These are phyloP conservation scores for Taphrorychus bicolor DNA, from an alignment of 2,888 invertebrate genomes.

Conservation along the genomic window DNA sequence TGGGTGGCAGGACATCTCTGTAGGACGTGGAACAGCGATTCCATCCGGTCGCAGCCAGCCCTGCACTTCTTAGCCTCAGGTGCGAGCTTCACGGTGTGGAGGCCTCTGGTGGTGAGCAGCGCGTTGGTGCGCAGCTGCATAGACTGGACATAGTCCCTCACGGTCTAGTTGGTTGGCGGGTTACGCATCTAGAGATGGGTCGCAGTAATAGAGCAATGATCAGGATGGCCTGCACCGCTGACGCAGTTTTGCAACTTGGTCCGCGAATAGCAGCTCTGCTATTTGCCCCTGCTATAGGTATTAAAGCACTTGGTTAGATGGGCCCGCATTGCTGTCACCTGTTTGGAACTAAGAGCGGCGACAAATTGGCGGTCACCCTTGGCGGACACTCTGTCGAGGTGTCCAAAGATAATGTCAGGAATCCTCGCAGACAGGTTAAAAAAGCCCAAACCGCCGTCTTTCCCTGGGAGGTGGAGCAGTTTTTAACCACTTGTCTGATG, in stretches of 20 bases:
- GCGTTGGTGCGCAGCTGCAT: constrained; percentile 35
- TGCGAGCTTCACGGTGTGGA: constrained; percentile 17
- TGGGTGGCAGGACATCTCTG: constrained; percentile 37
- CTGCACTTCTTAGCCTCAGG: background rate
- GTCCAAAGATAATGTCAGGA: constrained; percentile 19
- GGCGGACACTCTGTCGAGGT: background rate
- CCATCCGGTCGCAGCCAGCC: constrained; percentile 17
- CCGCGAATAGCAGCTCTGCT: background rate
- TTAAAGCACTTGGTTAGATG: background rate
- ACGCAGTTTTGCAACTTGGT: background rate
- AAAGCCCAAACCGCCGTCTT: constrained; percentile 11
- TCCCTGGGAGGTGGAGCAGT: background rate
- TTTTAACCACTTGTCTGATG: constrained; percentile 3
- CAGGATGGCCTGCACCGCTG: constrained; percentile 16
- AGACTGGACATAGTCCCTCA: constrained; percentile 26
- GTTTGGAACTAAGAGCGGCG: background rate
- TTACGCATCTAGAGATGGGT: background rate
- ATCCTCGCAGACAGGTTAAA: constrained; percentile 7
- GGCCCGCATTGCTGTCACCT: background rate
- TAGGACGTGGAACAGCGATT: constrained; percentile 27
- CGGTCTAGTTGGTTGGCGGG: constrained; percentile 23
- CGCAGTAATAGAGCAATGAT: background rate
- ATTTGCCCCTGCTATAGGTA: background rate
- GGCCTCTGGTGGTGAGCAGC: constrained; percentile 26
- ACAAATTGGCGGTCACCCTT: background rate